Base-by-base conservation (phyloP, 1,140 invertebrate genomes). In the Magallana gigas region DNA sequence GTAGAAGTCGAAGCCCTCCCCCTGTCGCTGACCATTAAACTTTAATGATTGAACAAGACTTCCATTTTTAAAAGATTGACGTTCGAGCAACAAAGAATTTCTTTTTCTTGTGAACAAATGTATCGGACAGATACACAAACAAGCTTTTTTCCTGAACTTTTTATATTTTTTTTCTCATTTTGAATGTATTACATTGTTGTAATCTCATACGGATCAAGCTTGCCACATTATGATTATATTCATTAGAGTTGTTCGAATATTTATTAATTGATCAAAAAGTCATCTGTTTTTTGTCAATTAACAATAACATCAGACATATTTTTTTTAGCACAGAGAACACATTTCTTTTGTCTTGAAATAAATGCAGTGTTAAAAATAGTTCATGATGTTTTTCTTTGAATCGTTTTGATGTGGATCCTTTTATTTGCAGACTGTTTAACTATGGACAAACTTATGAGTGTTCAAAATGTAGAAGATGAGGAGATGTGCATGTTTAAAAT, bases 381-480 rank as follows among this genome's bases (percentile, higher is more conserved):
- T 62, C 12, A 12, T 62, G 14, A 62, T 62, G 8, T 16, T 62
- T 9, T 12, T 62, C n/a, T 16, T 62, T 23, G 8, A 76, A 29
- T 18, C 23, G 9, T 11, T 76, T 76, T 29, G 36, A 76, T 76
- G 18, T 18, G 14, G 23, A 36, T 23, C 23, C 68, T 76, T 76
- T 76, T 76, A 8, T 76, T 76, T 76, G 29, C 68, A 76, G 68
- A 76, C 68, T 29, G 4, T 76, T 12, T 76, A 76, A 8, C 18
- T 29, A 36, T 76, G 68, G 68, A 76, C 68, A 64, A 16, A 18
- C 16, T 64, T 64, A 16, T 64, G 60, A 64, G 18, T 64, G 60
- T 64, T 76, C 68, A 76, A 76, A 76, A 76, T 76, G 68, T 23
- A 76, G 68, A 76, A 76, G 68, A 76, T 76, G 68, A 76, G 68